Conservation (phyloP, 2,113 vertebrate species). For the Sceloporus undulatus region DNA sequence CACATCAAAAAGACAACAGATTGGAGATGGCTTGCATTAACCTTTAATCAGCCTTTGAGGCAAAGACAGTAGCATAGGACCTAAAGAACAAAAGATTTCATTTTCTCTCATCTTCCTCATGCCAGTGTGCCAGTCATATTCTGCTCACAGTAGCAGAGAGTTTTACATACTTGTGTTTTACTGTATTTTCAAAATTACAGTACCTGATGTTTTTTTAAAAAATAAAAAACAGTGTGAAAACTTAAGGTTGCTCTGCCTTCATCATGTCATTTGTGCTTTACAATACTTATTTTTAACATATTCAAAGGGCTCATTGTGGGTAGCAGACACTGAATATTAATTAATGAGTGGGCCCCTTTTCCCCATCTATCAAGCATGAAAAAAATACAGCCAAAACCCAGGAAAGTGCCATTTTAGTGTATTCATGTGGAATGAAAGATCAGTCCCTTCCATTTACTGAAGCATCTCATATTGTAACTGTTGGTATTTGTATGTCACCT, state of each 20-base stretch:
- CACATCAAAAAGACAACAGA: background rate
- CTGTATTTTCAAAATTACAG: constrained; percentile 8
- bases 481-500: too few relatives aligned
- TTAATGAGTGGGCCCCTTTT: background rate
- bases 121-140: background rate
- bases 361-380: background rate
- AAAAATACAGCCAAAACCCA: background rate
- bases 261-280: background rate
- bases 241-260: background rate
- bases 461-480: too few relatives aligned
- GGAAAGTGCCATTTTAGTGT: background rate
- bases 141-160: constrained; percentile 4
- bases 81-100: background rate
- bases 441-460: background rate
- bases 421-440: background rate
- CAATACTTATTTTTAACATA: background rate
- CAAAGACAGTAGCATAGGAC: background rate
- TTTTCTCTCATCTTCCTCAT: background rate
- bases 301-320: background rate
- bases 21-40: background rate
- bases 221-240: constrained; percentile 50
- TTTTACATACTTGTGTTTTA: background rate
- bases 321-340: background rate
- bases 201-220: constrained; percentile 43
- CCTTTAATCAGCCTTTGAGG: background rate